Conservation (phyloP, 2,888 invertebrate species). For the Scelioninae gen. 1 region DNA sequence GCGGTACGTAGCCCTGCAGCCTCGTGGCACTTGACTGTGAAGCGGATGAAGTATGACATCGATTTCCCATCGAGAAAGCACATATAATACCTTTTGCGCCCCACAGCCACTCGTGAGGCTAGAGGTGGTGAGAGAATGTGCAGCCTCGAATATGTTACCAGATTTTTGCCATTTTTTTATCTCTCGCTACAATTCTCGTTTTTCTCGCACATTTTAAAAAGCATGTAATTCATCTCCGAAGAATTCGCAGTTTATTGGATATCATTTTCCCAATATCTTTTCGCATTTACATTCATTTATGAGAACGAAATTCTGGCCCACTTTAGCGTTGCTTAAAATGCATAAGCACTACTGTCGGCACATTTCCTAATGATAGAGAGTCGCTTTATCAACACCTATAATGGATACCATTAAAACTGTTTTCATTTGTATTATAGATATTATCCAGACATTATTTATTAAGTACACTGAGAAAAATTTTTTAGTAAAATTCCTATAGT, state of each 20-base stretch:
- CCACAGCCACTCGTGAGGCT: conserved; percentile 58
- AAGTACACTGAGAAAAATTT: no score
- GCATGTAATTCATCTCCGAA: conserved; percentile 46
- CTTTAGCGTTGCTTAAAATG: conserved; percentile 26
- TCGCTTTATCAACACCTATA: no score
- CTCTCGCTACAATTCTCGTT: conserved; percentile 31
- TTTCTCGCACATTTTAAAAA: conserved; percentile 45
- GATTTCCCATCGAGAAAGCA: conserved; percentile 77
- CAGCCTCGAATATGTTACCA: conserved; percentile 64
- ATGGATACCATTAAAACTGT: no score
- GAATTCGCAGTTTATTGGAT: conserved; percentile 47
- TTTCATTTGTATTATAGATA: no score
- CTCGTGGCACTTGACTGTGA: conserved; percentile 73
- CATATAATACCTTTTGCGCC: conserved; percentile 65
- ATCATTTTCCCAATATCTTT: conserved; percentile 43
- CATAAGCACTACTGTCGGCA: no score
- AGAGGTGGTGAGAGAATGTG: conserved; percentile 64
- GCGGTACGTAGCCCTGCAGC: conserved; percentile 57
- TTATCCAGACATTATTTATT: no score
- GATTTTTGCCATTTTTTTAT: conserved; percentile 62
- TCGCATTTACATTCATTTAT: conserved; percentile 38
- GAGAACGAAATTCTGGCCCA: conserved; percentile 41
- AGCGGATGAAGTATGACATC: conserved; percentile 80
- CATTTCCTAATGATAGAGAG: no score
- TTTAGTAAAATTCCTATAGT: no score